phyloP scores from a whole-genome alignment of 1,140 invertebrate genomes.

The Chironomus tepperi region DNA sequence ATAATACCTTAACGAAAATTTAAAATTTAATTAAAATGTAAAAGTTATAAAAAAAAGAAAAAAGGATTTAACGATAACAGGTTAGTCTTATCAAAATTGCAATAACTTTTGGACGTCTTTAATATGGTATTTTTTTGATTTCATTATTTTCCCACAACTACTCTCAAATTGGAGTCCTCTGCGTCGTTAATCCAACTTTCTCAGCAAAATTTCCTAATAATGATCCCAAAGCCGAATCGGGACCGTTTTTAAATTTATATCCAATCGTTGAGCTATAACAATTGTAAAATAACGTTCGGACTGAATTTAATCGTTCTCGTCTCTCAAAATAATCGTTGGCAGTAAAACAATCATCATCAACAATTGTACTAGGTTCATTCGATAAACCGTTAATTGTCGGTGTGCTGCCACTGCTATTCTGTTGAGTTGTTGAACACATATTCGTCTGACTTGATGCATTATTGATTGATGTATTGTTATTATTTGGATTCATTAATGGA shows the following conservation, averaged over 20 bases:
- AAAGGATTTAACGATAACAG: background rate
- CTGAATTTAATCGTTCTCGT: constrained; percentile 46
- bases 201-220: constrained; percentile 11
- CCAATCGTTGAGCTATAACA: constrained; percentile 39
- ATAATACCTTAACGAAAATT: no score
- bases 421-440: constrained; percentile 46
- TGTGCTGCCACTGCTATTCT: constrained; percentile 35
- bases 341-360: constrained; percentile 29
- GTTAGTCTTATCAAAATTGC: constrained; percentile 1
- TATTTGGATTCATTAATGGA: constrained; percentile 35
- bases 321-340: constrained; percentile 37
- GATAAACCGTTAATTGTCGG: constrained; percentile 30
- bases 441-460: constrained; percentile 46
- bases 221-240: constrained; percentile 22
- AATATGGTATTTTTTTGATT: background rate
- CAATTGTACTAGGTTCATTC: constrained; percentile 32
- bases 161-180: background rate
- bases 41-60: background rate
- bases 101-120: background rate
- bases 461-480: constrained; percentile 38
- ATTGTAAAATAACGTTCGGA: constrained; percentile 38
- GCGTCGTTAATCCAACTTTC: constrained; percentile 11
- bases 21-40: background rate
- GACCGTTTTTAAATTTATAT: constrained; percentile 40
- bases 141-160: background rate